phyloP scores from a whole-genome alignment of 2,113 vertebrate species.

The Perognathus longimembris region DNA sequence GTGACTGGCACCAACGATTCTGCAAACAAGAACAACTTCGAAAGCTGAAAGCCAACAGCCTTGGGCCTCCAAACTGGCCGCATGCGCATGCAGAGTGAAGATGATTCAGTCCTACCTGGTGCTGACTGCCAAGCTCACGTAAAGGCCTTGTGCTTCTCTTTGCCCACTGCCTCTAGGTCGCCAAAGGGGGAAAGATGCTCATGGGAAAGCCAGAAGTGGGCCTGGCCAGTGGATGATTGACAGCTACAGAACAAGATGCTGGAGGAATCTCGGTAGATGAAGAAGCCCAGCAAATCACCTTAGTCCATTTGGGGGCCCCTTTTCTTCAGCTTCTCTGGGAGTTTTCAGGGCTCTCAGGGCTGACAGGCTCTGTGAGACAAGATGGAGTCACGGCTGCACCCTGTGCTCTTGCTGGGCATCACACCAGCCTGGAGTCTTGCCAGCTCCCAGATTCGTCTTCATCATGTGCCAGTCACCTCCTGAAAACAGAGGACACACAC shows the following conservation, averaged over 20 bases:
- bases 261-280: neutral
- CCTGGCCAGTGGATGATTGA: neutral
- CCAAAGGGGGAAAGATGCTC: constrained; percentile 31
- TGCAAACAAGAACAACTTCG: neutral
- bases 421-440: neutral
- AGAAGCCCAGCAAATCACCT: constrained; percentile 41
- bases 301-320: constrained; percentile 26
- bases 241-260: neutral
- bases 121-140: constrained; percentile 62
- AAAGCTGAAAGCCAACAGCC: neutral
- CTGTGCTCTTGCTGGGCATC: constrained; percentile 50
- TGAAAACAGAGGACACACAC: constrained; percentile 79
- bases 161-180: constrained; percentile 23
- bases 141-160: constrained; percentile 29
- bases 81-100: constrained; percentile 31
- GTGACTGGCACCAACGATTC: neutral
- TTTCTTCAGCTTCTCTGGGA: constrained; percentile 43
- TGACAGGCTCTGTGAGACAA: constrained; percentile 27
- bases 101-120: constrained; percentile 82
- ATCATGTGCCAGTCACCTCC: constrained; percentile 73
- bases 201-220: neutral
- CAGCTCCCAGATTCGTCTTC: constrained; percentile 74
- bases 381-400: constrained; percentile 70
- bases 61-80: neutral
- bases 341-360: constrained; percentile 70